Conservation (phyloP, 2,113 vertebrate genomes). For the Odocoileus virginianus region DNA sequence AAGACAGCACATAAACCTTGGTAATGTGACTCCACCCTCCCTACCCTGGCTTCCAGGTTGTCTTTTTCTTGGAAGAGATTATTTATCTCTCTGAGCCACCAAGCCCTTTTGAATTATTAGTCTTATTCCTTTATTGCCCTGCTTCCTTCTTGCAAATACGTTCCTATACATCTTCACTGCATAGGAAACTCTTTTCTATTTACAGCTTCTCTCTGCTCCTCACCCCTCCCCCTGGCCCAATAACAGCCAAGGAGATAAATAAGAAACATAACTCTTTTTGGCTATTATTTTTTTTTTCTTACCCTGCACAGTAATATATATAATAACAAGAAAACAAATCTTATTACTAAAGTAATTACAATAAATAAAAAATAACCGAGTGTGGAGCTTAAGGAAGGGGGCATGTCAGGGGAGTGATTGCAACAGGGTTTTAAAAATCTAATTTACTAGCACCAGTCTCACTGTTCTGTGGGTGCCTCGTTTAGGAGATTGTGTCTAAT, state of each 20-base stretch:
- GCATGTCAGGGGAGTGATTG: constrained; percentile 74
- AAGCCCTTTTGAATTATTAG: constrained; percentile 77
- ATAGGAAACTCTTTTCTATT: constrained; percentile 77
- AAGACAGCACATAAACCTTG: background rate
- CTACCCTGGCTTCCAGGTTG: constrained; percentile 25
- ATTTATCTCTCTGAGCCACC: constrained; percentile 69
- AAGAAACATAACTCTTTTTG: constrained; percentile 82
- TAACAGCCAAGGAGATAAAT: constrained; percentile 82
- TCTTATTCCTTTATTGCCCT: constrained; percentile 71
- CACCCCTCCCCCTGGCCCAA: constrained; percentile 70
- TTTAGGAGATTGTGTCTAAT: constrained; percentile 75
- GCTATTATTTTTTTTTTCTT: constrained; percentile 77
- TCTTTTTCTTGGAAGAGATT: constrained; percentile 70
- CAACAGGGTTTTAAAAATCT: constrained; percentile 74
- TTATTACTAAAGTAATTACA: constrained; percentile 84
- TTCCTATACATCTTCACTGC: constrained; percentile 72
- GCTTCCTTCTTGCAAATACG: constrained; percentile 75
- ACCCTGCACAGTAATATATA: constrained; percentile 76
- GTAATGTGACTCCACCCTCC: background rate
- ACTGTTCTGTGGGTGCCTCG: constrained; percentile 51
- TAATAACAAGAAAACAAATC: constrained; percentile 83
- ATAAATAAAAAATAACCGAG: constrained; percentile 83
- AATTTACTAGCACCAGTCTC: constrained; percentile 74
- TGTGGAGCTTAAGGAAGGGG: constrained; percentile 72
- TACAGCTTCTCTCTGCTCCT: constrained; percentile 71